Evolutionary conservation across 2,797 vertebrate species (phyloP).

Genomic region (Alca torda): DNA sequence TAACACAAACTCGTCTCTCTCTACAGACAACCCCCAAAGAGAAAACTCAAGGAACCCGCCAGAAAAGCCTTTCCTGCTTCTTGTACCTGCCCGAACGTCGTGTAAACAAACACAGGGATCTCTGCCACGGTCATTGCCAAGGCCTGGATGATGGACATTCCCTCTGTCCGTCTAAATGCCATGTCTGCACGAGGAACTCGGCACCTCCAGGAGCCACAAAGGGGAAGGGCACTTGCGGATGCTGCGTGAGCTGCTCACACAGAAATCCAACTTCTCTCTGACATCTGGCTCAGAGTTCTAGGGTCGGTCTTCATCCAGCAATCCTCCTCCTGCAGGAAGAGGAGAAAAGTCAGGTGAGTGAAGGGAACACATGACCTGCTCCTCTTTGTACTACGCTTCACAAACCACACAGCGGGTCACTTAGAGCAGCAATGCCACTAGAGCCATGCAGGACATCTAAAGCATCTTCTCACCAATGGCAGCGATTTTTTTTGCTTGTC

Average conservation of each 20-base stretch:
- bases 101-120: slow-evolving; percentile 97
- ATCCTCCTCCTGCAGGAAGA: not conserved
- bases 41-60: not conserved
- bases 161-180: slow-evolving; percentile 87
- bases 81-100: slow-evolving; percentile 95
- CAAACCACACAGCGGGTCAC: not conserved
- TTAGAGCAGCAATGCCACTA: not conserved
- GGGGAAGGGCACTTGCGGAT: not conserved
- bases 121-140: slow-evolving; percentile 98
- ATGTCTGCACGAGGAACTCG: slow-evolving; percentile 67
- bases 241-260: not conserved
- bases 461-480: not conserved
- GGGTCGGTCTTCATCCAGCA: not conserved
- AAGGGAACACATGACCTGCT: not conserved
- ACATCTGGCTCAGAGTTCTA: not conserved
- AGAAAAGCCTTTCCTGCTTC: not conserved
- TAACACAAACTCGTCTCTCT: not conserved
- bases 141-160: slow-evolving; percentile 94
- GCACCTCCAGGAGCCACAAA: not conserved
- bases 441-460: not conserved
- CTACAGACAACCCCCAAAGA: not conserved
- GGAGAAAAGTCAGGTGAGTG: not conserved
- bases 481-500: not conserved
- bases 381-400: not conserved
- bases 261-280: not conserved